Percentiles rank a stretch among this genome's conserved stretches.
Evolutionary conservation across 1,140 invertebrate species (phyloP).

Genomic region (Macrotrachela quadricornifera): DNA sequence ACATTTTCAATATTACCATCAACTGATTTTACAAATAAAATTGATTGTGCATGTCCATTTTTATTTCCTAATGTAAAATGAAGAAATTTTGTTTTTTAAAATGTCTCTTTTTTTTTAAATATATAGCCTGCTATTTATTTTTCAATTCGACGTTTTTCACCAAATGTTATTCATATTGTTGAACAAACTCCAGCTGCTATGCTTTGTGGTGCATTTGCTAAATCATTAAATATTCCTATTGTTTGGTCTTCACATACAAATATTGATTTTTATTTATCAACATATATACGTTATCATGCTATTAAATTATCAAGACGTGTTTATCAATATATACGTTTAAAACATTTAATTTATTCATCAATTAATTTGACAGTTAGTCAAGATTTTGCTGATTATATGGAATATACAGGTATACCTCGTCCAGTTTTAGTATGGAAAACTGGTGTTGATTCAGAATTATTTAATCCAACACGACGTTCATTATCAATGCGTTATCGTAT

Average conservation of each 20-base stretch:
- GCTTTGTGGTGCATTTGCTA: background rate
- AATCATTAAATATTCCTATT: slow-evolving; percentile 4
- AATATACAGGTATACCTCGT: background rate
- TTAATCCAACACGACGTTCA: background rate
- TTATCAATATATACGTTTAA: background rate
- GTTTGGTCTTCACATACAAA: slow-evolving; percentile 8
- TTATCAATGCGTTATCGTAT: background rate
- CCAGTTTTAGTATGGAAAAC: slow-evolving; percentile 3
- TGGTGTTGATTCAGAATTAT: slow-evolving; percentile 7
- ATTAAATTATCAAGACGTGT: background rate
- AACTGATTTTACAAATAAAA: slow-evolving; percentile 4
- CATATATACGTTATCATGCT: background rate
- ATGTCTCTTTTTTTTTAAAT: background rate
- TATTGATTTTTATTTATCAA: slow-evolving; percentile 6
- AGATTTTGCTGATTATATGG: background rate
- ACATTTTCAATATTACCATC: background rate
- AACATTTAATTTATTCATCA: background rate
- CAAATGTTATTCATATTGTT: slow-evolving; percentile 3
- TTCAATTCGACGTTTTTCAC: slow-evolving; percentile 4
- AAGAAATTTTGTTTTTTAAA: background rate
- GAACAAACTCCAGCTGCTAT: slow-evolving; percentile 5
- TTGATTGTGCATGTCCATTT: slow-evolving; percentile 7
- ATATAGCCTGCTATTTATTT: slow-evolving; percentile 1
- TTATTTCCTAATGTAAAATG: background rate
- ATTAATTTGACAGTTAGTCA: slow-evolving; percentile 5